Conservation (phyloP, 2,797 vertebrate genomes). For the Enteromius paludinosus region DNA sequence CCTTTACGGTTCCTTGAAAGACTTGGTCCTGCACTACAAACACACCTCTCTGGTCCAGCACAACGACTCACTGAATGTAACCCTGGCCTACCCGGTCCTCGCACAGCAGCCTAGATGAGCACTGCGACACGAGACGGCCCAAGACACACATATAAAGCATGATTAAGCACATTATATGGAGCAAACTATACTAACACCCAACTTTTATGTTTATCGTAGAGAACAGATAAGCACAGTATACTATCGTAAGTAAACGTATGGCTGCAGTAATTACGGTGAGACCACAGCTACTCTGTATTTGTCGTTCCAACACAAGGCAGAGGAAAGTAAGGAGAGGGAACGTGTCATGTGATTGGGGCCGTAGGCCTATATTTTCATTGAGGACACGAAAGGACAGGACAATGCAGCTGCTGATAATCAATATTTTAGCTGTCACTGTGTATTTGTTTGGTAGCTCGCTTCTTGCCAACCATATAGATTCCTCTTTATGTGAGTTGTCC, state of each 20-base stretch:
- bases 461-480: constrained; percentile 36
- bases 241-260: constrained; percentile 35
- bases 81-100: constrained; percentile 95
- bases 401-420: constrained; percentile 74
- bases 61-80: constrained; percentile 99
- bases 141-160: constrained; percentile 37
- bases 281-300: constrained; percentile 43
- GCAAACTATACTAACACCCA: constrained; percentile 36
- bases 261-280: constrained; percentile 25
- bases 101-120: constrained; percentile 96
- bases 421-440: constrained; percentile 69
- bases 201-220: constrained; percentile 44
- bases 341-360: constrained; percentile 42
- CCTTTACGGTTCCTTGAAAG: constrained; percentile 94
- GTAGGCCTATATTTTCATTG: constrained; percentile 71
- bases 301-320: background rate
- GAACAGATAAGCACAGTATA: constrained; percentile 50
- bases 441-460: constrained; percentile 42
- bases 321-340: background rate
- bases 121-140: constrained; percentile 68
- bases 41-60: constrained; percentile 99
- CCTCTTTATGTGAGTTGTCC: constrained; percentile 38
- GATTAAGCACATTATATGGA: constrained; percentile 48
- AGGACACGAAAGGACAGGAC: constrained; percentile 30
- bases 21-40: constrained; percentile 99